Conservation (phyloP, 1,140 invertebrate genomes). For the Brachionus rotundiformis region DNA sequence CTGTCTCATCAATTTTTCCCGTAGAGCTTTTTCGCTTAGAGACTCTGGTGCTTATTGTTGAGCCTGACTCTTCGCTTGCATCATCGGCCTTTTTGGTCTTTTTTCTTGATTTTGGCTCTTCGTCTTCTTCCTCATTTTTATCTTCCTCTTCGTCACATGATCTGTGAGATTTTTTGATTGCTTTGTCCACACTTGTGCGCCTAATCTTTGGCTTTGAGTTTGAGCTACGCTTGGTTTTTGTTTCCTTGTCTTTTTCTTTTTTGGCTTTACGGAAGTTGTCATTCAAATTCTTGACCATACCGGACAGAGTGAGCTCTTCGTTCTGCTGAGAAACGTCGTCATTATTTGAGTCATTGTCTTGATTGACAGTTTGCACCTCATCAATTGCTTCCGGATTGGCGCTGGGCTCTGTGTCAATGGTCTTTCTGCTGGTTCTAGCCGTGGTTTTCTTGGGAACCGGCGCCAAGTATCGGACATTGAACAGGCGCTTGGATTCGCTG, state of each 20-base stretch:
- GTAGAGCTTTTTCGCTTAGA: not conserved
- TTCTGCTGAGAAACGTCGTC: not conserved
- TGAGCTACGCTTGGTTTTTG: not conserved
- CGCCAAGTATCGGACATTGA: not conserved
- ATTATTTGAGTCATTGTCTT: not conserved
- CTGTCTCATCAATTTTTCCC: not conserved
- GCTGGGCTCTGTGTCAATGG: not conserved
- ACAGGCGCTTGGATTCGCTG: conserved; percentile 8
- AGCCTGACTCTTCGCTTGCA: not conserved
- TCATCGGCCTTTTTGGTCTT: not conserved
- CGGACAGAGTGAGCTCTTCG: conserved; percentile 38
- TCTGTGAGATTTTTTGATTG: not conserved
- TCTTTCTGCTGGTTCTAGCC: not conserved
- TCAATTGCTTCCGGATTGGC: not conserved
- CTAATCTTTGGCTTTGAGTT: conserved; percentile 28
- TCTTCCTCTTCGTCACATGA: not conserved
- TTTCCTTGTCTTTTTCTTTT: conserved; percentile 46
- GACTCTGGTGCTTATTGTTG: not conserved
- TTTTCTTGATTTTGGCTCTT: not conserved
- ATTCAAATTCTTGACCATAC: conserved; percentile 20
- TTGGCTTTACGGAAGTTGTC: conserved; percentile 34
- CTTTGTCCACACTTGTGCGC: conserved; percentile 3
- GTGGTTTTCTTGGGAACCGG: not conserved
- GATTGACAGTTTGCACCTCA: not conserved
- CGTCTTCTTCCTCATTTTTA: not conserved